phyloP scores from a whole-genome alignment of 2,888 invertebrate species.

The Yponomeuta sedellus region DNA sequence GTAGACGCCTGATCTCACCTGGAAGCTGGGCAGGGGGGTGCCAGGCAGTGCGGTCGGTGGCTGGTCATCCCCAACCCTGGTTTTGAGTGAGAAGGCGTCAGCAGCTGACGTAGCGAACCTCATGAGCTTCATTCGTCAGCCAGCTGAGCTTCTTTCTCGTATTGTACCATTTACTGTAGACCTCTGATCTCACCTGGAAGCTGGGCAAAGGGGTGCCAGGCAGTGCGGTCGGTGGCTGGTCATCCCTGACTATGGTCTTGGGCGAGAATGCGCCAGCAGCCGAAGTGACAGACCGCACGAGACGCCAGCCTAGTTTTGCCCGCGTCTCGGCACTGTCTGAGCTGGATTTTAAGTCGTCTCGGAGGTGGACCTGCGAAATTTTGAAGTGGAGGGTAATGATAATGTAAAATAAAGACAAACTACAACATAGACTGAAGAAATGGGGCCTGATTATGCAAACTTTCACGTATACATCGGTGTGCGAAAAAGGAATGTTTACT shows the following conservation, averaged over 20 bases:
- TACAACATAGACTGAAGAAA: no score
- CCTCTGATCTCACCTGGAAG: constrained; percentile 36
- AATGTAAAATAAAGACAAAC: no score
- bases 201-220: constrained; percentile 56
- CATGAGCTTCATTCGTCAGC: constrained; percentile 50
- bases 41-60: constrained; percentile 40
- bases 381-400: background rate
- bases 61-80: constrained; percentile 23
- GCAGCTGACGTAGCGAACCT: constrained; percentile 50
- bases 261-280: constrained; percentile 50
- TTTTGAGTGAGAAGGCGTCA: constrained; percentile 43
- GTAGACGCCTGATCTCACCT: constrained; percentile 37
- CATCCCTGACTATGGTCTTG: constrained; percentile 27
- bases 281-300: constrained; percentile 49
- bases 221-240: constrained; percentile 29
- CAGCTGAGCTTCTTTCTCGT: constrained; percentile 36
- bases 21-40: constrained; percentile 51
- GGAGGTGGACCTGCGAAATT: constrained; percentile 44
- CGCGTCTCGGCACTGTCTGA: constrained; percentile 44
- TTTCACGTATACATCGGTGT: no score
- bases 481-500: no score
- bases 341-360: constrained; percentile 52
- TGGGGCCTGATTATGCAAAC: no score
- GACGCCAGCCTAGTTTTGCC: constrained; percentile 43
- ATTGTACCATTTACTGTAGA: background rate